Evolutionary conservation across 2,888 invertebrate species (phyloP), one percentile per base, ranked within the genome.

Genomic region (Homarus gammarus): DNA sequence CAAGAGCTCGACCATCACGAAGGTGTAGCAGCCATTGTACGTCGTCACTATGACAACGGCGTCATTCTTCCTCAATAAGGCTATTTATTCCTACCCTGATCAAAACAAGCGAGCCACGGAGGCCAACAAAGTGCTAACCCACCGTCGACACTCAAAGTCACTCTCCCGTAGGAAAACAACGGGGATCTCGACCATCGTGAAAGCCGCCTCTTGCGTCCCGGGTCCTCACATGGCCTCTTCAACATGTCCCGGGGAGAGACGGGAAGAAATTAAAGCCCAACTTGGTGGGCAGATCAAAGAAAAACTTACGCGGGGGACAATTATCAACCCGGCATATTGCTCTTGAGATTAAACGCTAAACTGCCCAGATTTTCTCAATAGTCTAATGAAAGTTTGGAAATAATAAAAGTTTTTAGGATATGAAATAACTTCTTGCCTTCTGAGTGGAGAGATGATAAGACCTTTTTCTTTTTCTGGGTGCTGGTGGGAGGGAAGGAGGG

Each of bases 341-440:
- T 68, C 68, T 81, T 38, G 15, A 64, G 82, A 82, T 82, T 68
- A 68, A 82, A 81, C 56, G 81, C 64, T 81, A 38, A 79, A 68
- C 84, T 61, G 73, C 56, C 75, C 75, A 84, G 84, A 73, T 84
- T 84, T 84, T 36, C 84, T 84, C 84, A 84, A 84, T 84, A 84
- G 73, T 73, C 56, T 75, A 84, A 84, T 84, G 84, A 84, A 84
- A 84, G 75, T 84, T 75, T 75, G 84, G 75, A 84, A 75, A 84
- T 84, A 75, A 84, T 84, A 75, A 49, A 75, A 84, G 73, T 84
- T 84, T 70, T 84, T 61, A 84, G 84, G 84, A 75, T 84, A 84
- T 84, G 73, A 84, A 84, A 75, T 64, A 84, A 84, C 75, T 84
- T 84, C 75, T 49, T 56, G 84, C 56, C 36, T 84, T 49, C 61